A percentile compares a stretch with the other conserved stretches of the same genome.
phyloP scores from a whole-genome alignment of 2,797 vertebrate species.

The Cyclura pinguis region DNA sequence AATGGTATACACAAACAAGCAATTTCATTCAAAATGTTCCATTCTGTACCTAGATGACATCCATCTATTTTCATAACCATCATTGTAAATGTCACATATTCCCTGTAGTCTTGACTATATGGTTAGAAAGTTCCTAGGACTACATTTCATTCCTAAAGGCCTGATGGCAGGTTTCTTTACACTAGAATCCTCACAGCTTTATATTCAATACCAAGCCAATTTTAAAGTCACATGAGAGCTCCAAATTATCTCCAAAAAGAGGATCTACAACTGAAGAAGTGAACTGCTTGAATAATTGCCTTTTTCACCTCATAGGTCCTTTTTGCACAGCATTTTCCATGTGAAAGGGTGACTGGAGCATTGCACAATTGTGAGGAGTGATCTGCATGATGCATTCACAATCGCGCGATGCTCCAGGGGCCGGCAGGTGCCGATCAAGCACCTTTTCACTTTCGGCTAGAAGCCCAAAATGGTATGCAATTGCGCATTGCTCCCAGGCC shows the following conservation, averaged over 20 bases:
- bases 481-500: no score
- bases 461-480: no score
- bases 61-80: neutral
- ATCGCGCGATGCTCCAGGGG: no score
- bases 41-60: neutral
- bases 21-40: neutral
- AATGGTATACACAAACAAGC: neutral
- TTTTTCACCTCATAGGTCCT: neutral
- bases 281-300: neutral
- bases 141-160: neutral
- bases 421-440: no score
- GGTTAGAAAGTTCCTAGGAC: neutral
- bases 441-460: no score
- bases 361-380: no score
- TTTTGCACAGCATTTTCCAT: no score
- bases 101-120: neutral
- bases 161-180: neutral
- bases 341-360: no score
- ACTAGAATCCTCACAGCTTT: neutral
- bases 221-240: neutral
- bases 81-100: neutral
- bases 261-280: neutral
- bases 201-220: neutral
- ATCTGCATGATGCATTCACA: no score
- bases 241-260: neutral